phyloP scores from a whole-genome alignment of 2,888 invertebrate genomes.

The Rhabditoides inermis region DNA sequence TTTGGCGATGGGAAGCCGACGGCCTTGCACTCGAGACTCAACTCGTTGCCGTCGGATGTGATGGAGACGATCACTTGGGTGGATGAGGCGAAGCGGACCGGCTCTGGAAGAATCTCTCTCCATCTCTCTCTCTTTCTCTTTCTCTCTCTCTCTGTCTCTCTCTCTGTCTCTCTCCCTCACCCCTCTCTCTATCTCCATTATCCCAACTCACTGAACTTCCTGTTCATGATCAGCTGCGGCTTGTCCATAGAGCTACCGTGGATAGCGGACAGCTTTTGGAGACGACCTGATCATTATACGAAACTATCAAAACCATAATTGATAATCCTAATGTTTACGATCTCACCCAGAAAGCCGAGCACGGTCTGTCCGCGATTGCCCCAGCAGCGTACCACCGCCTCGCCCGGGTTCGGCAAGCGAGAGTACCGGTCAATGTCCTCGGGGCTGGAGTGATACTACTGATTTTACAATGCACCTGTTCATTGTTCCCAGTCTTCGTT shows the following conservation, averaged over 20 bases:
- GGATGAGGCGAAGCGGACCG: background rate
- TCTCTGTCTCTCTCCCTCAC: too few species aligned
- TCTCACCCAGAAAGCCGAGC: constrained; percentile 35
- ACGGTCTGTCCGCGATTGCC: constrained; percentile 53
- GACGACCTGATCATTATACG: background rate
- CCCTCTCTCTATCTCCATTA: background rate
- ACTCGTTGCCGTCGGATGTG: background rate
- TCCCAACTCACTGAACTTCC: constrained; percentile 22
- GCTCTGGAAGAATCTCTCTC: too few species aligned
- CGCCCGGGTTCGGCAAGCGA: constrained; percentile 38
- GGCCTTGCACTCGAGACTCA: constrained; percentile 44
- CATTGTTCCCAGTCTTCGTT: too few species aligned
- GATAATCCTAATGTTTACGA: too few species aligned
- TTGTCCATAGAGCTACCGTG: constrained; percentile 1
- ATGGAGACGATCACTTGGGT: background rate
- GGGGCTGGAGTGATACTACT: constrained; percentile 17
- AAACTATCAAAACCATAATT: too few species aligned
- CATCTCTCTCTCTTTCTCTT: too few species aligned
- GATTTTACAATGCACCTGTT: background rate
- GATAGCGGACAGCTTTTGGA: background rate
- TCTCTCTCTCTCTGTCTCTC: too few species aligned
- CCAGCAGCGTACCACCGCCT: constrained; percentile 47
- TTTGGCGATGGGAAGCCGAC: constrained; percentile 53
- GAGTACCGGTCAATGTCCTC: constrained; percentile 28
- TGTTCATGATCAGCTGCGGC: constrained; percentile 15